Conservation (phyloP, 1,140 invertebrate genomes). For the Cotesia glomerata region DNA sequence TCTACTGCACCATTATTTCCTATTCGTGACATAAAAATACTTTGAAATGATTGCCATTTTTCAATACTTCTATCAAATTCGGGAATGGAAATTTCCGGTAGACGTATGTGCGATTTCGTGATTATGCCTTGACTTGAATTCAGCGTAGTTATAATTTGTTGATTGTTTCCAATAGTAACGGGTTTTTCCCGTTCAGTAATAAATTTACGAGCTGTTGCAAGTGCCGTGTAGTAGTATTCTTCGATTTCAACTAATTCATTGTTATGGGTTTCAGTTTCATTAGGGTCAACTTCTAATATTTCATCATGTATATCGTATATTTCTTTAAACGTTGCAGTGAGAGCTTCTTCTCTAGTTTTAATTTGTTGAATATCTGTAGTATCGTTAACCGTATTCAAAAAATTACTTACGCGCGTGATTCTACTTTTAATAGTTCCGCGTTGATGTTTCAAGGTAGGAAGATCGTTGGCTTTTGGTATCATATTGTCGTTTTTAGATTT, state of each 20-base stretch:
- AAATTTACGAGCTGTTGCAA: neutral
- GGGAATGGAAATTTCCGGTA: conserved; percentile 44
- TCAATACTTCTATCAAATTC: conserved; percentile 43
- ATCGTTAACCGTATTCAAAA: neutral
- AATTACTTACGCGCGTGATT: neutral
- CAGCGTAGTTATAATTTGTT: neutral
- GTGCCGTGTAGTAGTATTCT: neutral
- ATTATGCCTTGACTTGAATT: neutral
- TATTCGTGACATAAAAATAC: conserved; percentile 45
- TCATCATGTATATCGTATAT: neutral
- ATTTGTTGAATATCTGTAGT: neutral
- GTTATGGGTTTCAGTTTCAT: neutral
- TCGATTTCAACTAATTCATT: neutral
- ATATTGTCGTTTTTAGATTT: neutral
- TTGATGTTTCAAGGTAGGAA: neutral
- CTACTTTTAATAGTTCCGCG: neutral
- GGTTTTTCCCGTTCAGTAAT: neutral
- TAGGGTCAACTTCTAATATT: neutral
- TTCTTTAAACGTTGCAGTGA: neutral
- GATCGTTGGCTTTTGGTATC: neutral
- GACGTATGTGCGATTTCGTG: neutral
- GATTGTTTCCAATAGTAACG: neutral
- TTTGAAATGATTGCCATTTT: conserved; percentile 45
- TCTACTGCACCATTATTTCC: conserved; percentile 37
- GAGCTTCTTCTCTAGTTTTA: neutral